Evolutionary conservation across 2,888 invertebrate species (phyloP).

Genomic region (Ophraella communa): DNA sequence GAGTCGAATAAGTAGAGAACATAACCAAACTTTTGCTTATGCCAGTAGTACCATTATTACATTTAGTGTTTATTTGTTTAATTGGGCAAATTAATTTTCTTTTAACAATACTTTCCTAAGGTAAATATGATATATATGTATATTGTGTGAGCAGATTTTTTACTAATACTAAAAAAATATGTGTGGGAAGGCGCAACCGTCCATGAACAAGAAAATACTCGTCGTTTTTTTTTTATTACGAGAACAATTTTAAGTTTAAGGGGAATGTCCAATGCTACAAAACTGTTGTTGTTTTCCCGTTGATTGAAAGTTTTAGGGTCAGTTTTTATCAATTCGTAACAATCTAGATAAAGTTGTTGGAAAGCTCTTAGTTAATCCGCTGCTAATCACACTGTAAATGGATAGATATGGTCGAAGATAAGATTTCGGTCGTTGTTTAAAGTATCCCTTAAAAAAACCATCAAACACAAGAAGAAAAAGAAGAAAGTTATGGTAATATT

Average conservation of each 20-base stretch:
- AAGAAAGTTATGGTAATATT: no score
- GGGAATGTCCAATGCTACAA: background rate
- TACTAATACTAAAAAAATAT: slow-evolving; percentile 15
- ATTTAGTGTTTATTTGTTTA: slow-evolving; percentile 42
- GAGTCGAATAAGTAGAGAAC: slow-evolving; percentile 45
- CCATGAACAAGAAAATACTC: slow-evolving; percentile 13
- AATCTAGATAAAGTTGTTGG: no score
- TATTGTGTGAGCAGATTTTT: slow-evolving; percentile 12
- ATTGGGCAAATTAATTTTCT: slow-evolving; percentile 28
- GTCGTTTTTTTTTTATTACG: background rate
- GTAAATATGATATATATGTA: slow-evolving; percentile 5
- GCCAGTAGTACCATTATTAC: slow-evolving; percentile 53
- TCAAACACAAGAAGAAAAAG: no score
- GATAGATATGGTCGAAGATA: no score
- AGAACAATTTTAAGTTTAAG: background rate
- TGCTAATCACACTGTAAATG: no score
- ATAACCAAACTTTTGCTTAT: slow-evolving; percentile 53
- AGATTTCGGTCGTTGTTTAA: no score
- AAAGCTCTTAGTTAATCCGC: no score
- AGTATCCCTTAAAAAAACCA: no score
- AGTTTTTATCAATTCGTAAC: no score
- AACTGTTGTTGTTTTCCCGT: background rate
- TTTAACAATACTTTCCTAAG: slow-evolving; percentile 26
- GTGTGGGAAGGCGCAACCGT: slow-evolving; percentile 20
- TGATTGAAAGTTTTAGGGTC: background rate